Evolutionary conservation across 2,888 invertebrate genomes (phyloP), one percentile per base, ranked within the genome.

Genomic region (Therioaphis trifolii): DNA sequence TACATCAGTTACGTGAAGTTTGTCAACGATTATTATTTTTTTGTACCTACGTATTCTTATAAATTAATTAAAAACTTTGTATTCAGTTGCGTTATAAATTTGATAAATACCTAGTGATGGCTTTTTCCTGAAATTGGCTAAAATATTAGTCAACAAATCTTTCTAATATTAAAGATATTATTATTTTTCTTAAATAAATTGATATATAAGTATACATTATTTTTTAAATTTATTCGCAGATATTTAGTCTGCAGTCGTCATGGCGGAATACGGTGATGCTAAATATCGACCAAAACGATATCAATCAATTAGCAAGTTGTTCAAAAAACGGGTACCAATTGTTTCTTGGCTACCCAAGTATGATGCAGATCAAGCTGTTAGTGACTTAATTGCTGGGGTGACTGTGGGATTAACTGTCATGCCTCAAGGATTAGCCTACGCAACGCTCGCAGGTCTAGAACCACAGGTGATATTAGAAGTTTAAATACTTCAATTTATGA

Each of bases 331-430:
- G 85, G 87, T 94, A 76, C 93, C 94, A 0, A 91, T 94, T 84
- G 87, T 93, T 15, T 91, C 90, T 87, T 96, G 96, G 95, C 89
- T 94, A 15, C 93, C 93, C 0, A 91, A 91, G 78, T 96, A 96
- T 89, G 92, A 93, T 87, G 90, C 92, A 0, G 92, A 94, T 85
- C 93, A 94, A 88, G 92, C 95, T 1, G 88, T 96, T 78, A 93
- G 94, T 85, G 98, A 98, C 89, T 88, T 94, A 72, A 96, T 98
- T 87, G 97, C 97, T 24, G 97, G 97, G 0, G 90, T 97, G 85
- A 97, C 97, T 1, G 97, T 98, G 0, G 97, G 96, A 0, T 91
- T 98, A 35, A 97, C 96, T 0, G 95, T 97, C 63, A 93, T 98
- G 90, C 97, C 97, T 0, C 97, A 97, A 88, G 96, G 95, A 14